These are phyloP conservation scores for Cistogaster globosa DNA, from an alignment of 2,888 invertebrate species.

Conservation along the genomic window DNA sequence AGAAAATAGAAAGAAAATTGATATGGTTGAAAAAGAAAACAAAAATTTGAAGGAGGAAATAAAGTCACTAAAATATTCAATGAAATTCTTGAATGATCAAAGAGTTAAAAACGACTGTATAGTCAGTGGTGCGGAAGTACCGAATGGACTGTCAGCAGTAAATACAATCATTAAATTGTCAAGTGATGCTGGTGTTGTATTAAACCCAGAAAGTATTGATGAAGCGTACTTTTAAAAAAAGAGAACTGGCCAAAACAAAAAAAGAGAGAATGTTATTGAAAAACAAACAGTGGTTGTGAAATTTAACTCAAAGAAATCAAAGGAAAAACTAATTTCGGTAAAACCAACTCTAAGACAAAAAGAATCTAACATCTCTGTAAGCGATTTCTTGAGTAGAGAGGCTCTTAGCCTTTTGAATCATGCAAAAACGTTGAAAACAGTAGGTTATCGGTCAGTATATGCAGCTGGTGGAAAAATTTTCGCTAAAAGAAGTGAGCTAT, in stretches of 20 bases:
- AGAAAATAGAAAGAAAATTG: not conserved
- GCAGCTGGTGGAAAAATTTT: not conserved
- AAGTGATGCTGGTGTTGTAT: not conserved
- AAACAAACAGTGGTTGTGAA: not conserved
- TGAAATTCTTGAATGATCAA: not conserved
- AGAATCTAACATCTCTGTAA: not conserved
- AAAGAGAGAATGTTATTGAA: not conserved
- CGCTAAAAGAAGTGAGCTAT: not conserved
- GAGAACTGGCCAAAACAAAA: not conserved
- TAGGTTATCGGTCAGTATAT: not conserved
- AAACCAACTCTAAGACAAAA: not conserved
- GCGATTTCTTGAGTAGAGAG: not conserved
- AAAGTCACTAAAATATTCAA: not conserved
- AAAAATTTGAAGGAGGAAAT: not conserved
- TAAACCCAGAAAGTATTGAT: not conserved
- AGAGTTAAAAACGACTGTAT: not conserved
- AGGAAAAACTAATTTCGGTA: not conserved
- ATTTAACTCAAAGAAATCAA: not conserved
- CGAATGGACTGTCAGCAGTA: not conserved
- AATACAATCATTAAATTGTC: not conserved
- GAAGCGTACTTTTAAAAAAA: not conserved
- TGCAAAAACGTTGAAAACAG: not conserved
- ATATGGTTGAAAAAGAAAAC: not conserved
- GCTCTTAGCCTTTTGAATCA: not conserved
- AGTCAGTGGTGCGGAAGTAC: not conserved